Conservation (phyloP, 2,888 invertebrate species). For the Sphinx pinastri region DNA sequence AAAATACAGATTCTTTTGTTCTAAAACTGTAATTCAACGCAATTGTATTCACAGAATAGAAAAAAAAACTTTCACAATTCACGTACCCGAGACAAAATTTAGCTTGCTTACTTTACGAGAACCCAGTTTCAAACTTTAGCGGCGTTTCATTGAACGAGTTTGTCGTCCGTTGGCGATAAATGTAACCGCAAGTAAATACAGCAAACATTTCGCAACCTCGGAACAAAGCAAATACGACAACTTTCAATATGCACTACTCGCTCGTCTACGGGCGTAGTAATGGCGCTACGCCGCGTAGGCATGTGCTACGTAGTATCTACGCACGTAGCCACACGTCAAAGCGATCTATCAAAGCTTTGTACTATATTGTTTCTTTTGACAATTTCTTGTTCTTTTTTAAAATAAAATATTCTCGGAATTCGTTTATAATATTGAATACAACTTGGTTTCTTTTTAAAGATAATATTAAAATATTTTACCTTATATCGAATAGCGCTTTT, state of each 20-base stretch:
- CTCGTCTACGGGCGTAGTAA: constrained; percentile 12
- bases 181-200: constrained; percentile 9
- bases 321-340: background rate
- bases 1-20: too few relatives aligned
- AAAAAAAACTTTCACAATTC: background rate
- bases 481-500: too few relatives aligned
- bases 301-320: constrained; percentile 6
- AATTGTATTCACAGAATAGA: background rate
- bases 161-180: background rate
- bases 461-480: too few relatives aligned
- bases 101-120: constrained; percentile 3
- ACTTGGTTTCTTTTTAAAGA: too few relatives aligned
- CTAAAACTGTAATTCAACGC: background rate
- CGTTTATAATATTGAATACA: background rate
- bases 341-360: constrained; percentile 13
- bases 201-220: constrained; percentile 2
- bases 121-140: constrained; percentile 10
- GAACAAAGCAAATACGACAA: constrained; percentile 15
- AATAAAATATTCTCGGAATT: background rate
- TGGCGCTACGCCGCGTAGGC: background rate
- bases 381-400: background rate
- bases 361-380: constrained; percentile 1
- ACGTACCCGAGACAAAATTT: background rate
- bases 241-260: constrained; percentile 18
- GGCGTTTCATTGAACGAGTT: constrained; percentile 5